Conservation (phyloP, 2,888 invertebrate species). For the Noctua janthina region DNA sequence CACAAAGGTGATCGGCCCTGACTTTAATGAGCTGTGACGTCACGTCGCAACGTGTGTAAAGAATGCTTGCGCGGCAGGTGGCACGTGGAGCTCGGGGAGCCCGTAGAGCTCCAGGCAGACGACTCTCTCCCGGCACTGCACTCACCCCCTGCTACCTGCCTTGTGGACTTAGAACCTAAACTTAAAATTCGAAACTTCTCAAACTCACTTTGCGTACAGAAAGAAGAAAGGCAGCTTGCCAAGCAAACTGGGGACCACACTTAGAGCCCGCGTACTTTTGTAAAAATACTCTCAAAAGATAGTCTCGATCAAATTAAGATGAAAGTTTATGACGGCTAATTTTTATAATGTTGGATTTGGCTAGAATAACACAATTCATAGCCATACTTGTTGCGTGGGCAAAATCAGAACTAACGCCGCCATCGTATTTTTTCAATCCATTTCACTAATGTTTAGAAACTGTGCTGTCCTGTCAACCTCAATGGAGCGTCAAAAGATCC, state of each 20-base stretch:
- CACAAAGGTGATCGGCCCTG: background rate
- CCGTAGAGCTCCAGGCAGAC: background rate
- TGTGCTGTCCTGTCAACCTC: no score
- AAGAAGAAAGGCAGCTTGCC: background rate
- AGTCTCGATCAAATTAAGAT: background rate
- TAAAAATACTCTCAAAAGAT: background rate
- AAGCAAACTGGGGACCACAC: background rate
- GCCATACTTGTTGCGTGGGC: no score
- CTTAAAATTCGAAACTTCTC: background rate
- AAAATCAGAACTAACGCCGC: no score
- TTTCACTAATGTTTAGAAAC: no score
- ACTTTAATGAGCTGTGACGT: background rate
- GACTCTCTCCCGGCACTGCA: background rate
- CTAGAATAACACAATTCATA: background rate
- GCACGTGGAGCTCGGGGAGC: background rate
- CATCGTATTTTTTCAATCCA: no score
- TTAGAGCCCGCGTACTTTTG: background rate
- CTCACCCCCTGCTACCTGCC: constrained; percentile 2
- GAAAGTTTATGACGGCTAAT: background rate
- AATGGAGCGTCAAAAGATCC: no score
- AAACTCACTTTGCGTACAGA: background rate
- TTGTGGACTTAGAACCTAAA: background rate
- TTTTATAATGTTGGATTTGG: background rate
- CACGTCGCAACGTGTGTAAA: background rate
- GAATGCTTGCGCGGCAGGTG: background rate